Evolutionary conservation across 2,888 invertebrate genomes (phyloP).

Genomic region (Megalurothrips usitatus): DNA sequence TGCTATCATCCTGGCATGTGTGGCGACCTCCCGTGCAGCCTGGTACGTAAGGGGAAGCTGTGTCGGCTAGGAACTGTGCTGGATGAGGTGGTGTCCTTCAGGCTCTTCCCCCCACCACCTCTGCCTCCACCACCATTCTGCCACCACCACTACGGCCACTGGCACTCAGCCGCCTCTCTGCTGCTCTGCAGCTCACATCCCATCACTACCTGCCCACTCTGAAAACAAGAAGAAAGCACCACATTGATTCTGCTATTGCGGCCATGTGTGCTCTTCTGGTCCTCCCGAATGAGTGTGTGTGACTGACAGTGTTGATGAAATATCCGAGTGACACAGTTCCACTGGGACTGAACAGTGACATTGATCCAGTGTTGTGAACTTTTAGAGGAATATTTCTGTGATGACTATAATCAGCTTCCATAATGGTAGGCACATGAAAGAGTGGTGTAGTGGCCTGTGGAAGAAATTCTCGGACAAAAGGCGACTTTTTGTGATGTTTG

Average conservation of each 20-base stretch:
- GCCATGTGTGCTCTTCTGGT: background rate
- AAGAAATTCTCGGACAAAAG: background rate
- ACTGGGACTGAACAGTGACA: conserved; percentile 4
- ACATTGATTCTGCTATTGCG: background rate
- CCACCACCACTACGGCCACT: background rate
- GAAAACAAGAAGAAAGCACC: conserved; percentile 22
- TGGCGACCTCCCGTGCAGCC: background rate
- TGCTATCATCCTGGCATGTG: conserved; percentile 14
- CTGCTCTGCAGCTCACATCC: background rate
- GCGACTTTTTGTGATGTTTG: background rate
- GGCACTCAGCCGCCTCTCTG: background rate
- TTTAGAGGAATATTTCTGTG: conserved; percentile 58
- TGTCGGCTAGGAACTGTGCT: background rate
- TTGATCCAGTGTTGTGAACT: conserved; percentile 52
- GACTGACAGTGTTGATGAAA: conserved; percentile 9
- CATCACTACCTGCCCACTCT: conserved; percentile 19
- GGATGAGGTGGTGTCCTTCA: conserved; percentile 12
- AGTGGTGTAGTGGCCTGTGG: conserved; percentile 50
- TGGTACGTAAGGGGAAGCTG: conserved; percentile 2
- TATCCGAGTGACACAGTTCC: conserved; percentile 1
- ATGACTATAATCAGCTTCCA: conserved; percentile 45
- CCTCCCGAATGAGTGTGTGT: background rate
- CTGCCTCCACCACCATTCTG: background rate
- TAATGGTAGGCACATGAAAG: background rate
- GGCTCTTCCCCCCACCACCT: background rate